phyloP scores from a whole-genome alignment of 2,797 vertebrate species.

The Hydrophis major region DNA sequence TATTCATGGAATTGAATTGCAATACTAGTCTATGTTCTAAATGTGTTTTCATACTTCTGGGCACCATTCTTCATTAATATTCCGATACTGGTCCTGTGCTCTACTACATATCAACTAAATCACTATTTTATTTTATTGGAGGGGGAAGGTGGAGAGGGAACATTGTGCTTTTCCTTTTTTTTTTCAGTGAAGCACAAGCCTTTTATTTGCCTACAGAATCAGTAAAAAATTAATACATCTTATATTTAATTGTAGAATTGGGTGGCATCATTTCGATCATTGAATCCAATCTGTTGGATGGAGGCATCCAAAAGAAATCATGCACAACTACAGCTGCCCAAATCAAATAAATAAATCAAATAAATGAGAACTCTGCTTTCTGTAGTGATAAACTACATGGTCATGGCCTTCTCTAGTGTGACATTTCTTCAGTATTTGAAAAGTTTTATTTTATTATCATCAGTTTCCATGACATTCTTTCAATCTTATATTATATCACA shows the following conservation, averaged over 20 bases:
- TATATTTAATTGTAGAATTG: neutral
- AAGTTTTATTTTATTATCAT: neutral
- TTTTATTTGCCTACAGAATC: neutral
- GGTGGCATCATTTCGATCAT: neutral
- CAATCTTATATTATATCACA: neutral
- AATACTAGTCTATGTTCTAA: neutral
- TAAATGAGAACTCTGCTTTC: neutral
- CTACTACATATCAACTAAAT: neutral
- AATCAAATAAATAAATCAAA: neutral
- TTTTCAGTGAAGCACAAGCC: neutral
- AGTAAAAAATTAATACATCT: neutral
- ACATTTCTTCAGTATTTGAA: neutral
- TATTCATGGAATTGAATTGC: neutral
- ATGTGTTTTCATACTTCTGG: neutral
- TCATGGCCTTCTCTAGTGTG: neutral
- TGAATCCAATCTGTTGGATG: neutral
- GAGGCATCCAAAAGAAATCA: neutral
- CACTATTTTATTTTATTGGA: neutral
- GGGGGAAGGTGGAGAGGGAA: too few relatives aligned
- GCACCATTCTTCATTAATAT: neutral
- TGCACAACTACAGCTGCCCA: neutral
- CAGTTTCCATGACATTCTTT: neutral
- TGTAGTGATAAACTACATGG: neutral
- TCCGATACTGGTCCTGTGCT: neutral
- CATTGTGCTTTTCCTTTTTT: neutral